Evolutionary conservation across 2,888 invertebrate genomes (phyloP).

Genomic region (Pollenia labialis): DNA sequence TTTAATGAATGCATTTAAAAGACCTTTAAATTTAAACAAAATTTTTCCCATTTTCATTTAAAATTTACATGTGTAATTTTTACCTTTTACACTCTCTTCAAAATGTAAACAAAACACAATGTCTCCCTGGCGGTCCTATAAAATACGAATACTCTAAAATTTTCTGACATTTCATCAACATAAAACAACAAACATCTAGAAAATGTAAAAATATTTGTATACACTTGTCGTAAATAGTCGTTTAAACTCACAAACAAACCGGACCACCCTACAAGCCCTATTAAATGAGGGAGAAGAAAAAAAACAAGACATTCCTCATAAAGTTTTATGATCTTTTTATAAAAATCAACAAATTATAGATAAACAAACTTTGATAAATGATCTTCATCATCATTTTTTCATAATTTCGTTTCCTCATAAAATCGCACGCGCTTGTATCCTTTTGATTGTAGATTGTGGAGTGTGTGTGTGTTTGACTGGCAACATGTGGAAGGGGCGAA

Average conservation of each 20-base stretch:
- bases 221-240: slow-evolving; percentile 30
- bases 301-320: slow-evolving; percentile 26
- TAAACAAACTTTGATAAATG: slow-evolving; percentile 1
- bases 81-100: background rate
- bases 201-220: slow-evolving; percentile 25
- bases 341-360: slow-evolving; percentile 41
- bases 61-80: too few relatives aligned
- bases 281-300: background rate
- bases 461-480: background rate
- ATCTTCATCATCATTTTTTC: background rate
- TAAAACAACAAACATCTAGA: slow-evolving; percentile 34
- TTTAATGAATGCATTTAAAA: too few relatives aligned
- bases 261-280: slow-evolving; percentile 63
- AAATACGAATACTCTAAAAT: background rate
- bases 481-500: slow-evolving; percentile 39
- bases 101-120: background rate
- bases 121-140: slow-evolving; percentile 11
- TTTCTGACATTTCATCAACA: slow-evolving; percentile 39
- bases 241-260: background rate
- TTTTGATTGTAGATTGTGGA: background rate
- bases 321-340: slow-evolving; percentile 59
- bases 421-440: slow-evolving; percentile 56
- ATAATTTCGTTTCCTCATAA: background rate
- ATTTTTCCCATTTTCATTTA: too few relatives aligned
- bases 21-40: too few relatives aligned